Evolutionary conservation across 2,113 vertebrate species (phyloP), one percentile per base, ranked within the genome.

Genomic region (Phasianus colchicus): DNA sequence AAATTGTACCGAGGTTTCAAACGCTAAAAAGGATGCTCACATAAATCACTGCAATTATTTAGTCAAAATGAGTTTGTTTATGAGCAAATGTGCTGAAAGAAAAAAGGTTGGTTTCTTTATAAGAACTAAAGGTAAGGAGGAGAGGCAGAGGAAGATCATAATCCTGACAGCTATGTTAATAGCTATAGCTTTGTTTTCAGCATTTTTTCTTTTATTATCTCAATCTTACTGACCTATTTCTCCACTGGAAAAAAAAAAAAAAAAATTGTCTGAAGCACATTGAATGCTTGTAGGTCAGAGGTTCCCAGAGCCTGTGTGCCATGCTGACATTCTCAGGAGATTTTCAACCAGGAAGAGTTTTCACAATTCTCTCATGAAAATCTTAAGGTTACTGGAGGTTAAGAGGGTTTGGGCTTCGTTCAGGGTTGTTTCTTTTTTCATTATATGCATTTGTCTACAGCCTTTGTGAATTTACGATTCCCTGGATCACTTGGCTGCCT

Each of bases 401-500:
- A 61, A 38, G 32, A 82, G 30, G 32, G 13, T 75, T 82, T 72
- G 29, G 45, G 5, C 3, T 88, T 79, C 22, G 13, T 81, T 76
- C 6, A 8, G 67, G 15, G 4, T 13, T 18, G 4, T 73, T 86
- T 85, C 42, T 67, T 70, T 60, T 55, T 73, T n/a, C 66, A 57
- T 73, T 86, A 38, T 67, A 71, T 45, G 21, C 65, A 86, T 91
- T 84, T 91, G 57, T 96, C 89, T 93, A 77, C 93, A 93, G 89
- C 61, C 75, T 96, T 92, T 93, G 86, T 88, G 94, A 96, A 95
- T 97, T 97, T 96, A 93, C 3, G 47, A 96, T 95, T 95, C 95
- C 95, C 93, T 95, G 72, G 36, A 96, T 98, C 94, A 94, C 88
- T 96, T 88, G 61, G 54, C 89, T 97, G 92, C 83, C 87, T 96